Conservation (phyloP, 1,140 invertebrate species). For the Nylanderia fulva region DNA sequence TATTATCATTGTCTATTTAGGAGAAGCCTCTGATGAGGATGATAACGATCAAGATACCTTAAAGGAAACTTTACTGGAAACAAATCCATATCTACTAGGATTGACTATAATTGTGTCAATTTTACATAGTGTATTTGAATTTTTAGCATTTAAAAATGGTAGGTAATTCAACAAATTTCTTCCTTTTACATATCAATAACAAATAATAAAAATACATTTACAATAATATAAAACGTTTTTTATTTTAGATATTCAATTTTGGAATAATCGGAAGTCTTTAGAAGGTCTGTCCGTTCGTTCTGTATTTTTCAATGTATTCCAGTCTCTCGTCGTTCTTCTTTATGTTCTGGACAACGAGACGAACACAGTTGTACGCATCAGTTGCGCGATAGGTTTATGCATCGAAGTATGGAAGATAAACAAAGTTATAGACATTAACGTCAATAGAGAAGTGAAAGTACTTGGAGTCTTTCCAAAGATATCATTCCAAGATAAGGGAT, state of each 20-base stretch:
- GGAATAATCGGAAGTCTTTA: conserved; percentile 98
- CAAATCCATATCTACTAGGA: conserved; percentile 97
- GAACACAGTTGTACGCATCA: conserved; percentile 97
- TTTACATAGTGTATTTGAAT: conserved; percentile 98
- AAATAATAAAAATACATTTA: background rate
- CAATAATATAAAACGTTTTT: background rate
- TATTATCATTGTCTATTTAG: conserved; percentile 64
- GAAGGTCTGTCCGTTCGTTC: conserved; percentile 99
- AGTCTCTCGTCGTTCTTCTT: conserved; percentile 96
- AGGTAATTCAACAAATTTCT: conserved; percentile 68
- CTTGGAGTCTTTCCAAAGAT: conserved; percentile 94
- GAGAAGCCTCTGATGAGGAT: conserved; percentile 88
- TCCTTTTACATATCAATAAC: background rate
- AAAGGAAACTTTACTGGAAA: conserved; percentile 98
- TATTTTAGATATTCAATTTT: conserved; percentile 98
- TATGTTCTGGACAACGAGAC: conserved; percentile 99
- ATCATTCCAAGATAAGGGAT: conserved; percentile 96
- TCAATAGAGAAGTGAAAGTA: conserved; percentile 91
- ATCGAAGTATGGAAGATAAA: conserved; percentile 99
- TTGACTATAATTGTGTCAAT: conserved; percentile 97
- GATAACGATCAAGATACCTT: conserved; percentile 98
- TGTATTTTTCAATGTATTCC: conserved; percentile 99
- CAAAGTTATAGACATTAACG: conserved; percentile 95
- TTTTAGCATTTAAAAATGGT: conserved; percentile 99
- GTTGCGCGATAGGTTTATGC: conserved; percentile 96